phyloP scores from a whole-genome alignment of 2,797 vertebrate species.

The Etheostoma perlongum region DNA sequence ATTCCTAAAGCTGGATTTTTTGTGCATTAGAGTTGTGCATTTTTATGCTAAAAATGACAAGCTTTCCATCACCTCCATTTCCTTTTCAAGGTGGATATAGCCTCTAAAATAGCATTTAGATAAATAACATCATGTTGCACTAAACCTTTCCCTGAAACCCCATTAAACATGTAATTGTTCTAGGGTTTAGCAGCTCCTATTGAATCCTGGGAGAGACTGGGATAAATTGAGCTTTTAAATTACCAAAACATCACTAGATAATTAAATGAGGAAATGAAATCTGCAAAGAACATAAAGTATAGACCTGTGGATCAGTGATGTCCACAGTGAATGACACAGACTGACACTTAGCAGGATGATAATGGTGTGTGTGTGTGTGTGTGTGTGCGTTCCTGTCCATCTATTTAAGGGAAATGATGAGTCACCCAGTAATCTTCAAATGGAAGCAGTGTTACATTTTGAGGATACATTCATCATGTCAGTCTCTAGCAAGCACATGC shows the following conservation, averaged over 20 bases:
- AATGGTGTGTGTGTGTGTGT: conserved; percentile 2
- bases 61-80: conserved; percentile 10
- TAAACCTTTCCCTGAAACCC: conserved; percentile 46
- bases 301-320: conserved; percentile 19
- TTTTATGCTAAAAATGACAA: conserved; percentile 28
- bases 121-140: conserved; percentile 5
- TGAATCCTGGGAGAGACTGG: conserved; percentile 33
- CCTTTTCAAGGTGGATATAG: conserved; percentile 12
- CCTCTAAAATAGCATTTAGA: conserved; percentile 38
- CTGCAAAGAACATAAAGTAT: conserved; percentile 22
- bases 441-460: conserved; percentile 47
- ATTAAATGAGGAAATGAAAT: conserved; percentile 50
- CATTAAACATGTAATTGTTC: conserved; percentile 57
- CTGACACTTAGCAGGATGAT: conserved; percentile 33
- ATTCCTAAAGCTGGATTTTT: conserved; percentile 23
- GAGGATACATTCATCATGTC: conserved; percentile 49
- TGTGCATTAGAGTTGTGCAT: conserved; percentile 22
- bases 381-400: conserved; percentile 11
- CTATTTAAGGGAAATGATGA: conserved; percentile 59
- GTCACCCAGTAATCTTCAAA: conserved; percentile 61
- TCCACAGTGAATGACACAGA: conserved; percentile 15
- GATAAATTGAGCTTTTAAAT: conserved; percentile 57
- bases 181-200: conserved; percentile 34
- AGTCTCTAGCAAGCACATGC: conserved; percentile 34
- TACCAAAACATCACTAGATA: conserved; percentile 53